A percentile compares a stretch with the other conserved stretches of the same genome.
Conservation (phyloP, 2,888 invertebrate genomes). For the Bruchidius siliquastri region DNA sequence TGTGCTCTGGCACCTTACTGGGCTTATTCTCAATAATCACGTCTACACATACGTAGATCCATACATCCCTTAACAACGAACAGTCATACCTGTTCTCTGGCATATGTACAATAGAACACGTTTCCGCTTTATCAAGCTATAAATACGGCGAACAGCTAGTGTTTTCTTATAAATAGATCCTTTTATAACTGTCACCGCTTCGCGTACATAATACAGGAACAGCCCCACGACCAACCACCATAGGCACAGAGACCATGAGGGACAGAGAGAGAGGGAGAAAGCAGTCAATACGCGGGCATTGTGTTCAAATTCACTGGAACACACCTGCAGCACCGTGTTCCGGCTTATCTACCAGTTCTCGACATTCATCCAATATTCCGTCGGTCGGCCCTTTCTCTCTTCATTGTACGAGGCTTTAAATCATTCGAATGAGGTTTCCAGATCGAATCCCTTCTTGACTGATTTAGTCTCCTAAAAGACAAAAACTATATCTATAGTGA, state of each 20-base stretch:
- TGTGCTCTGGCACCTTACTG: too few species aligned
- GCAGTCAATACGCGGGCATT: not conserved
- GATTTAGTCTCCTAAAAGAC: not conserved
- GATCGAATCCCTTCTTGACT: not conserved
- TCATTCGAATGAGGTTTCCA: not conserved
- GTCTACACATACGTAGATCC: not conserved
- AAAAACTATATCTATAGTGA: too few species aligned
- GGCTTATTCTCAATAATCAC: too few species aligned
- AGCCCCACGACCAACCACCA: not conserved
- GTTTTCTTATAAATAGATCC: constrained; percentile 18
- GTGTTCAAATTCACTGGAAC: not conserved
- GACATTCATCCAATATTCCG: not conserved
- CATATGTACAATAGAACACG: not conserved
- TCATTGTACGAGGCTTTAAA: not conserved
- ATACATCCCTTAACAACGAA: not conserved
- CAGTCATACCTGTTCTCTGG: not conserved
- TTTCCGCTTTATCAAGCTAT: not conserved
- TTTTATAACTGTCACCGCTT: constrained; percentile 14
- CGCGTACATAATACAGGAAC: not conserved
- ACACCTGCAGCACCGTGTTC: not conserved
- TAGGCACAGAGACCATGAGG: not conserved
- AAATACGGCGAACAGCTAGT: constrained; percentile 1
- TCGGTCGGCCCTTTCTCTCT: not conserved
- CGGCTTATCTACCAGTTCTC: not conserved
- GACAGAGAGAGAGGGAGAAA: not conserved